Evolutionary conservation across 2,797 vertebrate species (phyloP), one percentile per base, ranked within the genome.

Genomic region (Lagocephalus sceleratus): DNA sequence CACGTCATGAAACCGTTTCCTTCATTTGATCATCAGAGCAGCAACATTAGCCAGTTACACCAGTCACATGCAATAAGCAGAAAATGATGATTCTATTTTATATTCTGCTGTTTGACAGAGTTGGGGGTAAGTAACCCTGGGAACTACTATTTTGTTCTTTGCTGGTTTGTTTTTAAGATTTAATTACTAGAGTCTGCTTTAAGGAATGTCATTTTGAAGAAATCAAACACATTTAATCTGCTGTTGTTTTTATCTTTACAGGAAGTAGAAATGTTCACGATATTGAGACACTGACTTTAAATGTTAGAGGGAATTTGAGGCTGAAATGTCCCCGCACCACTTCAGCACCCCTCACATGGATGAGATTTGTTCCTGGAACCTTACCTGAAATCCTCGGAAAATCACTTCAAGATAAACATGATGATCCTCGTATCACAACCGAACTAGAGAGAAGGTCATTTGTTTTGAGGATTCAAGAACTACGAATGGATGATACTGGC

Each of bases 61-160:
- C n/a, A 46, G 51, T 2, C n/a, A 20, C 16, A 47, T 9, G 20
- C 47, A 38, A 16, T n/a, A 5, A 48, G 32, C 0, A 20, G 47
- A 70, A 2, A 63, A 83, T 57, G 57, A 21, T 56, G 54, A n/a
- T 63, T 2, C 2, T 68, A 20, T n/a, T 76, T 20, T 66, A 12
- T 57, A 29, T 57, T 1, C 15, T 73, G 40, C 15, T 69, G 47
- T 40, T 70, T 32, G 15, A 71, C 5, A 0, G 20, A 16, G 25
- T 26, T 1, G 51, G 20, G 0, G 8, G 71, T 75, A 61, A 70
- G 71, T 70, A 56, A 8, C 14, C 20, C 14, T 16, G 7, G 35
- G 20, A 42, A 19, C 40, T 10, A 35, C 32, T 15, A n/a, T n/a
- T n/a, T n/a, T n/a, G n/a, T n/a, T n/a, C n/a, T n/a, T n/a, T n/a